These are phyloP conservation scores for Campodea augens DNA, from an alignment of 1,140 invertebrate genomes.

Conservation along the genomic window DNA sequence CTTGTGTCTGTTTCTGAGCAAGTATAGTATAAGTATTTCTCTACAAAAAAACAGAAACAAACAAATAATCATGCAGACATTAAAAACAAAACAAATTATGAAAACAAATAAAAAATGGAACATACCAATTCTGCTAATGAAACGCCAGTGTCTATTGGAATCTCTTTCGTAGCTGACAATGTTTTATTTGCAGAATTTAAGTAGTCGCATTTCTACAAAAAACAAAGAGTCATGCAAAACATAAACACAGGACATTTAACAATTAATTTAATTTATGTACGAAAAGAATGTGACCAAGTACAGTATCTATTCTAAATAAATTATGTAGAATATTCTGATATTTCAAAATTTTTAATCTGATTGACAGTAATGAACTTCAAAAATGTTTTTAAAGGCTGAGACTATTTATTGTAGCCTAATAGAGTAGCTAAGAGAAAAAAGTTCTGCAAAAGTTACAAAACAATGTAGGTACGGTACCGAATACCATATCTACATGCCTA, in stretches of 20 bases:
- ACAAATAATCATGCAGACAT: constrained; percentile 6
- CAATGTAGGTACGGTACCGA: too few relatives aligned
- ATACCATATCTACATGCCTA: too few relatives aligned
- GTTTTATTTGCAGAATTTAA: constrained; percentile 25
- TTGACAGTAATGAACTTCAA: too few relatives aligned
- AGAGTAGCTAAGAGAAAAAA: too few relatives aligned
- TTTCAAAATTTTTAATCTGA: too few relatives aligned
- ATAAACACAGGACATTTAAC: background rate
- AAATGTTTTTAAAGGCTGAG: too few relatives aligned
- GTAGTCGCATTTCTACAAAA: constrained; percentile 25
- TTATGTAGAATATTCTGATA: too few relatives aligned
- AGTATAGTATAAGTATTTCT: too few relatives aligned
- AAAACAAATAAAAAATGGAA: constrained; percentile 2
- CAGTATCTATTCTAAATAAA: constrained; percentile 4
- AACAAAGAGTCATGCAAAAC: background rate
- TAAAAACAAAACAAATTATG: constrained; percentile 5
- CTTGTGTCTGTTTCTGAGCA: too few relatives aligned
- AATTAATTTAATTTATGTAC: background rate
- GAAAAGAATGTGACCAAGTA: constrained; percentile 5
- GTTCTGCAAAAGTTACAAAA: too few relatives aligned
- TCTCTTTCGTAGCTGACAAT: constrained; percentile 23
- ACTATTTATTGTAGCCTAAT: too few relatives aligned
- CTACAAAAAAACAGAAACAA: background rate
- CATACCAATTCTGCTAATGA: constrained; percentile 15
- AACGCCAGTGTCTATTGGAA: constrained; percentile 14